Base-by-base conservation (phyloP, 2,797 vertebrate genomes). In the Melanogrammus aeglefinus region DNA sequence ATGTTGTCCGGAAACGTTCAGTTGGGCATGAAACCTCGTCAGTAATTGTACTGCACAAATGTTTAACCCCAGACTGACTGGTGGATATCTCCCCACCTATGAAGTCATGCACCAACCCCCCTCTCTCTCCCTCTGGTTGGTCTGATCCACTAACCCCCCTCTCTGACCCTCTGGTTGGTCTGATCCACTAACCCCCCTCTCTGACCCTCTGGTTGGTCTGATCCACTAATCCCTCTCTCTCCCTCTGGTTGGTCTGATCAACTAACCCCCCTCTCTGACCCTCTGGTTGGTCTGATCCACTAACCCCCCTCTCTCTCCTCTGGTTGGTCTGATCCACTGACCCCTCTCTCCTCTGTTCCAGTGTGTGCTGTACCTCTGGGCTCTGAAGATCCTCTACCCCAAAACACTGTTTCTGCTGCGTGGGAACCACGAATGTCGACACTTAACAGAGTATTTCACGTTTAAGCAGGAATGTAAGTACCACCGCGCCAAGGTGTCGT, bases 401-500 rank as follows among this genome's bases (percentile, higher is more conserved):
- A 99, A 97, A 97, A 99, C 98, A 94, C 96, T 99, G 95, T 99
- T 99, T 96, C 96, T 99, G 96, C 97, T 99, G 90, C 97, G 98
- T 91, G 98, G 98, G 95, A 99, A 99, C 91, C 98, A 99, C 94
- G 97, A 99, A 97, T 99, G 98, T 97, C 97, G 98, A 97, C 97
- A 99, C 95, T 96, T 99, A 96, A 99, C 97, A 95, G 98, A 99
- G 93, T 99, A 99, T 96, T 99, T 99, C 96, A 99, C 97, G 90
- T 99, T 99, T 96, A 99, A 99, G 92, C 97, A 99, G 94, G 97
- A 99, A 97, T 99, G 98, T 99, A 96, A 98, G 97, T 98, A 94
- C 88, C 18, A 0, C 75, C 74, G 79, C 75, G 41, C n/a, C 38
- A 1, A 14, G 2, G 14, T 31, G 29, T 31, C 29, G 29, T 31